A percentile compares a stretch with the other conserved stretches of the same genome.
Conservation (phyloP, 2,797 vertebrate genomes). For the Sardinella longiceps region DNA sequence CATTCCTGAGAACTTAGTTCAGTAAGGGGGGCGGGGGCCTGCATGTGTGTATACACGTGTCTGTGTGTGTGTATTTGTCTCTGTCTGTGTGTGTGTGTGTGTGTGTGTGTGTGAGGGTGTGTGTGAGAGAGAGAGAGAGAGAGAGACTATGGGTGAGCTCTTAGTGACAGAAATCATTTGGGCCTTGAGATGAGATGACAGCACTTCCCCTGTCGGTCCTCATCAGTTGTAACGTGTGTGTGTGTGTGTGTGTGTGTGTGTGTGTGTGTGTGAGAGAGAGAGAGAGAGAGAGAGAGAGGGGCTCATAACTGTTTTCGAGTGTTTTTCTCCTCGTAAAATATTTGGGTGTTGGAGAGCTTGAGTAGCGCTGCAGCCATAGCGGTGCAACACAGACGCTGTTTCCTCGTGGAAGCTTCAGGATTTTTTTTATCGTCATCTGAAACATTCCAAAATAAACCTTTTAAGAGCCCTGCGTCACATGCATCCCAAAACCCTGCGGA, state of each 20-base stretch:
- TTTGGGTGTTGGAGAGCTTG: not conserved
- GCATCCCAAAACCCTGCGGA: not conserved
- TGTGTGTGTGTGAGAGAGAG: not conserved
- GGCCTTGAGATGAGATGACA: not conserved
- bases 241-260: not conserved
- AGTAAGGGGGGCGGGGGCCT: not conserved
- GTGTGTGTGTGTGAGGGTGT: not conserved
- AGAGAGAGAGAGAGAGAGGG: no score
- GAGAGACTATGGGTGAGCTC: not conserved
- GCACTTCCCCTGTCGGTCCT: slow-evolving; percentile 4
- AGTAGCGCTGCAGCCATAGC: not conserved
- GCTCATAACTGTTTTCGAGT: not conserved
- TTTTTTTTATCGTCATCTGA: not conserved
- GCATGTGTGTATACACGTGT: not conserved
- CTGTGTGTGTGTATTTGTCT: no score
- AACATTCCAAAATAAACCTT: not conserved
- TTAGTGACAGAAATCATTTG: slow-evolving; percentile 11
- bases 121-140: no score
- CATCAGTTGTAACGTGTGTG: not conserved
- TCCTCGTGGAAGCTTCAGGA: not conserved
- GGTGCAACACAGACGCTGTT: not conserved
- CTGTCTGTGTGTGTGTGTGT: not conserved
- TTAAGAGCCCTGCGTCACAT: not conserved
- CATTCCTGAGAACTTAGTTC: slow-evolving; percentile 16
- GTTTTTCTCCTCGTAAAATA: not conserved